Base-by-base conservation (phyloP, 2,113 vertebrate species). In the Gobius niger region DNA sequence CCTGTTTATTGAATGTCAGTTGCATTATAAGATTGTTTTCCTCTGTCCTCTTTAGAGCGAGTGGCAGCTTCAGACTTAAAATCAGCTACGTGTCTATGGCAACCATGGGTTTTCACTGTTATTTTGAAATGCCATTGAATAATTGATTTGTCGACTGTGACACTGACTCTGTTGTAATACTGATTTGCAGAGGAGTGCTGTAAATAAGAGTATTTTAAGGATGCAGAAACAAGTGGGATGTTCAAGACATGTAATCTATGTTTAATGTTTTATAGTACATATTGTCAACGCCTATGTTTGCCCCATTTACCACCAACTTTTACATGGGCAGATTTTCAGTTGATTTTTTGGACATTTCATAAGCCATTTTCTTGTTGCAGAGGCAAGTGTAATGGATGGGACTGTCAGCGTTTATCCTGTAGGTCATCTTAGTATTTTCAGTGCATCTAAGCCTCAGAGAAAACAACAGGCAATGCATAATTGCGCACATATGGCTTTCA, bases 71-170 rank as follows among this genome's bases (percentile, higher is more conserved):
- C 46, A 76, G 80, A 82, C 79, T 87, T 79, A 80, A 85, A 80
- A 78, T 85, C 78, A 74, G 77, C 78, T 65, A 61, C 44, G 83
- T 87, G 79, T 90, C 87, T 82, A 87, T 89, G 85, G 88, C 82
- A 90, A 88, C 86, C 64, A 62, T 15, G n/a, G 63, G 24, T 60
- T 72, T 82, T 70, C 64, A 68, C 59, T 82, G 77, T 85, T 91
- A 81, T 86, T 85, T 79, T 83, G 76, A 90, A 87, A 88, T 74
- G 68, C 80, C 77, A 70, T 72, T 88, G 77, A 86, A 85, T 89
- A 90, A 91, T 86, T 88, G 82, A 90, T 90, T 85, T 88, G 54
- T 67, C 1, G 50, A 78, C 81, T 86, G 81, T 82, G 77, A 85
- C 80, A 73, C 49, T 75, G 78, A 78, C 51, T 75, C 59, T 82